These are phyloP conservation scores for Loripinus fragilis DNA, from an alignment of 2,888 invertebrate species.

Conservation along the genomic window DNA sequence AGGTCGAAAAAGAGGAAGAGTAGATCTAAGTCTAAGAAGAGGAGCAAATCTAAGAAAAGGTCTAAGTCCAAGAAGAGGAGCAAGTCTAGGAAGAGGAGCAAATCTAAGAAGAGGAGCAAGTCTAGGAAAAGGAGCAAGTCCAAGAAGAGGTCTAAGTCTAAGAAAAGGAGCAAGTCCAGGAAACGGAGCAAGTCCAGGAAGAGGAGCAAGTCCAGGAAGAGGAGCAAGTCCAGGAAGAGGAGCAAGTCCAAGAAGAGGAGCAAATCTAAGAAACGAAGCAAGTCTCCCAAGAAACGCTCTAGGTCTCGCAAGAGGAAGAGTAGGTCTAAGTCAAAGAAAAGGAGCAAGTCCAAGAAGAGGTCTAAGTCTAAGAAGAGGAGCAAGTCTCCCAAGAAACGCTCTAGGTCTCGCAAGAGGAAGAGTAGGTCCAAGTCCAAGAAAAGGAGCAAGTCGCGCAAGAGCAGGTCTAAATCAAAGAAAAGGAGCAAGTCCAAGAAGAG, in stretches of 20 bases:
- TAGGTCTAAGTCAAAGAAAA: slow-evolving; percentile 37
- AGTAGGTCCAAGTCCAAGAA: slow-evolving; percentile 30
- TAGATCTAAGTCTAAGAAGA: slow-evolving; percentile 32
- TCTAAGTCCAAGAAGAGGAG: slow-evolving; percentile 43
- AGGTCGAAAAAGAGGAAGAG: slow-evolving; percentile 36
- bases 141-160: not conserved
- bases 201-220: slow-evolving; percentile 47
- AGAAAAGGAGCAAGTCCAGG: slow-evolving; percentile 38
- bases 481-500: slow-evolving; percentile 35
- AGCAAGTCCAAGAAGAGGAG: slow-evolving; percentile 29
- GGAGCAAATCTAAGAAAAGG: slow-evolving; percentile 37
- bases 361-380: slow-evolving; percentile 49
- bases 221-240: slow-evolving; percentile 35
- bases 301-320: slow-evolving; percentile 30
- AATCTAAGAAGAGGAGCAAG: slow-evolving; percentile 28
- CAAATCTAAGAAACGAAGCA: slow-evolving; percentile 44
- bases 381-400: slow-evolving; percentile 33
- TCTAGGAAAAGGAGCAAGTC: slow-evolving; percentile 29
- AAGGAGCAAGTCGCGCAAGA: slow-evolving; percentile 33
- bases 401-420: slow-evolving; percentile 44
- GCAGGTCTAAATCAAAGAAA: slow-evolving; percentile 35
- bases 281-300: slow-evolving; percentile 50
- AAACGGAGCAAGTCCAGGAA: slow-evolving; percentile 46
- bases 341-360: slow-evolving; percentile 33
- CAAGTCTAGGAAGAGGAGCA: slow-evolving; percentile 24